A percentile compares a stretch with the other conserved stretches of the same genome.
Evolutionary conservation across 2,888 invertebrate species (phyloP).

Genomic region (Eumerus sabulonum): DNA sequence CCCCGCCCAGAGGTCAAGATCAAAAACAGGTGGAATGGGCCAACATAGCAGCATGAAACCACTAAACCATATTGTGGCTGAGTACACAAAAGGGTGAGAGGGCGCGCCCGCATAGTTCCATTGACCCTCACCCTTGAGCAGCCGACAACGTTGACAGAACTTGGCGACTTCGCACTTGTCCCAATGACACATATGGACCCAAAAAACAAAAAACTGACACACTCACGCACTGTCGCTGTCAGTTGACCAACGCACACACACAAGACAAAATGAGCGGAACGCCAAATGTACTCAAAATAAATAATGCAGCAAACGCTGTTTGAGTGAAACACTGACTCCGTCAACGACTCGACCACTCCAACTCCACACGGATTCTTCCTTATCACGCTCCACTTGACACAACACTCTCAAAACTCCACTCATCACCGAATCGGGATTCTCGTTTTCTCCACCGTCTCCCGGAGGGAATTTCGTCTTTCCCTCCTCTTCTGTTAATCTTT

Average conservation of each 20-base stretch:
- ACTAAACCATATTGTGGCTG: not conserved
- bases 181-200: conserved; percentile 25
- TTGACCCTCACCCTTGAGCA: conserved; percentile 54
- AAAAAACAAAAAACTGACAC: conserved; percentile 12
- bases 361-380: conserved; percentile 1
- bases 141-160: conserved; percentile 11
- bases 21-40: not conserved
- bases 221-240: conserved; percentile 16
- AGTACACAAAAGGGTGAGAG: not conserved
- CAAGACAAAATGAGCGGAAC: conserved; percentile 9
- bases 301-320: conserved; percentile 2
- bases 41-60: too few relatives aligned
- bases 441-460: too few relatives aligned
- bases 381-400: too few relatives aligned
- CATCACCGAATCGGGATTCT: too few relatives aligned
- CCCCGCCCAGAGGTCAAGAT: not conserved
- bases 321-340: not conserved
- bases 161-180: conserved; percentile 2
- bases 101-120: conserved; percentile 42
- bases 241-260: conserved; percentile 24
- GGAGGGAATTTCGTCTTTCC: conserved; percentile 18
- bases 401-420: too few relatives aligned
- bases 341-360: not conserved
- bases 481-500: conserved; percentile 16
- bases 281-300: conserved; percentile 10